Conservation (phyloP, 1,140 invertebrate genomes). For the Drosophila bipectinata region DNA sequence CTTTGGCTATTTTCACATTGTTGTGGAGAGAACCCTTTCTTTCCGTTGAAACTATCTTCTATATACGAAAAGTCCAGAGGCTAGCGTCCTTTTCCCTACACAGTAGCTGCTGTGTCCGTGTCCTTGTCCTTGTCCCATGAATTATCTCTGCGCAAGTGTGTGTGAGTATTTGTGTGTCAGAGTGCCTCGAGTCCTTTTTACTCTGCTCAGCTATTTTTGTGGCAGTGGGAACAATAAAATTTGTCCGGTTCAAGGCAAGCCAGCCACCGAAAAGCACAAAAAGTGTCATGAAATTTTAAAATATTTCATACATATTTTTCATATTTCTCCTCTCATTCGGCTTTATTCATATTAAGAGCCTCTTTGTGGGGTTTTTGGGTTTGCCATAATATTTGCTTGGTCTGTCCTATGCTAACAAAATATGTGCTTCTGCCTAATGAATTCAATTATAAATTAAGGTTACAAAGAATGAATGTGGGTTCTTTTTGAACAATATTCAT, state of each 20-base stretch:
- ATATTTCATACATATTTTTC: slow-evolving; percentile 44
- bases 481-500: slow-evolving; percentile 1
- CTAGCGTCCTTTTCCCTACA: slow-evolving; percentile 1
- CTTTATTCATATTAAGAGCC: slow-evolving; percentile 40
- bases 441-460: slow-evolving; percentile 38
- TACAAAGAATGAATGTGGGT: background rate
- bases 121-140: slow-evolving; percentile 46
- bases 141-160: slow-evolving; percentile 29
- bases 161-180: slow-evolving; percentile 11
- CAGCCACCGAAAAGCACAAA: slow-evolving; percentile 16
- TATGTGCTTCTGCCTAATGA: slow-evolving; percentile 36
- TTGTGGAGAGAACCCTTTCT: slow-evolving; percentile 27
- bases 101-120: slow-evolving; percentile 5
- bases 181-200: slow-evolving; percentile 27
- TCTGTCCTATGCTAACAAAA: slow-evolving; percentile 41
- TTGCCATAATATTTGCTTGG: slow-evolving; percentile 25
- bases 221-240: slow-evolving; percentile 36
- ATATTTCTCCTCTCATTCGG: slow-evolving; percentile 11
- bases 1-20: slow-evolving; percentile 56
- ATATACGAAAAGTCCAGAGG: slow-evolving; percentile 9
- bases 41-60: slow-evolving; percentile 17
- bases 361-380: slow-evolving; percentile 28
- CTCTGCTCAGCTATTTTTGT: slow-evolving; percentile 32
- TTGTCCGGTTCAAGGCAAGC: slow-evolving; percentile 21
- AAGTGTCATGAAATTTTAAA: slow-evolving; percentile 68